Percentiles rank a stretch among this genome's conserved stretches.
phyloP scores from a whole-genome alignment of 2,888 invertebrate genomes.

The Actias luna region DNA sequence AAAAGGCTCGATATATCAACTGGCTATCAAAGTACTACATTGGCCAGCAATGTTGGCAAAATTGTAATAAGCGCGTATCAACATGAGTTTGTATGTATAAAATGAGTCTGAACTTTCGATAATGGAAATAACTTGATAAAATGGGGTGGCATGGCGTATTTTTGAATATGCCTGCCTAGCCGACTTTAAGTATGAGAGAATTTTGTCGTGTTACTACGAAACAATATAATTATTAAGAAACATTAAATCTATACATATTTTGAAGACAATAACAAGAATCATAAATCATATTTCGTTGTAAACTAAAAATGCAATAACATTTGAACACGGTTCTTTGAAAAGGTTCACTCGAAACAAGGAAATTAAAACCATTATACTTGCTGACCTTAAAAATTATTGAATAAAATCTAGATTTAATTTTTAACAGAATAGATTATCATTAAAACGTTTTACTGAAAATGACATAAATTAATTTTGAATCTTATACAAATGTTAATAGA shows the following conservation, averaged over 20 bases:
- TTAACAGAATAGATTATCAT: slow-evolving; percentile 1
- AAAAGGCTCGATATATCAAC: too few relatives aligned
- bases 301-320: background rate
- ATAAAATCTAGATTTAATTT: slow-evolving; percentile 6
- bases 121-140: too few relatives aligned
- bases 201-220: too few relatives aligned
- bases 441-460: background rate
- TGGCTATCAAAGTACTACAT: too few relatives aligned
- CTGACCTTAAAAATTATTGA: background rate
- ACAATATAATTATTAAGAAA: too few relatives aligned
- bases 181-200: too few relatives aligned
- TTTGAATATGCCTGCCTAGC: too few relatives aligned
- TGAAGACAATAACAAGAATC: background rate
- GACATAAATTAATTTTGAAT: background rate
- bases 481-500: background rate
- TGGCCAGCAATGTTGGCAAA: too few relatives aligned
- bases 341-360: background rate
- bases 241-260: background rate
- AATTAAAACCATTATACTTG: slow-evolving; percentile 6
- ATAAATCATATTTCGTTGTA: background rate
- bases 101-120: too few relatives aligned
- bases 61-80: too few relatives aligned
- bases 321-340: background rate
- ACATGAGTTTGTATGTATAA: too few relatives aligned
- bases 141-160: too few relatives aligned